Evolutionary conservation across 1,140 invertebrate species (phyloP).

Genomic region (Drosophila simulans): DNA sequence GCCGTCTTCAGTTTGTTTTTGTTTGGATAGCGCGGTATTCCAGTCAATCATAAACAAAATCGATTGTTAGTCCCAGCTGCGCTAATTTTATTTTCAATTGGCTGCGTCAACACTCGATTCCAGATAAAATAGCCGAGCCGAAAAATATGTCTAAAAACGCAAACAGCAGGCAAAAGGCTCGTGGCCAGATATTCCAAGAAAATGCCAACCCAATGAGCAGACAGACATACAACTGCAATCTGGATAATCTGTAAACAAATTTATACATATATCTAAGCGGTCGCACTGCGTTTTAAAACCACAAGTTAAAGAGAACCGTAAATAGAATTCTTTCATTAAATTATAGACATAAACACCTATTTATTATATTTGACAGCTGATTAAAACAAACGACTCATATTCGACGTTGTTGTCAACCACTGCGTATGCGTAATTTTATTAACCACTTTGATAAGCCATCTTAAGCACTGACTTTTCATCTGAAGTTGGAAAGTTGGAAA

Average conservation of each 20-base stretch:
- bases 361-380: constrained; percentile 27
- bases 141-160: constrained; percentile 31
- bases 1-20: constrained; percentile 1
- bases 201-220: constrained; percentile 4
- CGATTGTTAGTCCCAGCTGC: constrained; percentile 35
- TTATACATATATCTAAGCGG: neutral
- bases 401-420: neutral
- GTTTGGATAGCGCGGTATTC: constrained; percentile 25
- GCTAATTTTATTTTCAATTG: constrained; percentile 47
- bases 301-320: neutral
- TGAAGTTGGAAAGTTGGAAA: too few species aligned
- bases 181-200: constrained; percentile 50
- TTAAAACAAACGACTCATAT: constrained; percentile 3
- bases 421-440: constrained; percentile 5
- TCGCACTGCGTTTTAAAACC: neutral
- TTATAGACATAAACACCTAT: constrained; percentile 1
- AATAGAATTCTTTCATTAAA: too few species aligned
- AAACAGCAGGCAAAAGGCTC: constrained; percentile 14
- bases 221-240: constrained; percentile 18
- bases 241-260: constrained; percentile 12
- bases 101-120: constrained; percentile 44
- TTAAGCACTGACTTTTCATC: neutral
- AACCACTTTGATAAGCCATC: too few species aligned
- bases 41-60: constrained; percentile 39
- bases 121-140: constrained; percentile 25